Percentiles rank a stretch among this genome's conserved stretches.
Evolutionary conservation across 2,797 vertebrate genomes (phyloP).

Genomic region (Danio kyathit): DNA sequence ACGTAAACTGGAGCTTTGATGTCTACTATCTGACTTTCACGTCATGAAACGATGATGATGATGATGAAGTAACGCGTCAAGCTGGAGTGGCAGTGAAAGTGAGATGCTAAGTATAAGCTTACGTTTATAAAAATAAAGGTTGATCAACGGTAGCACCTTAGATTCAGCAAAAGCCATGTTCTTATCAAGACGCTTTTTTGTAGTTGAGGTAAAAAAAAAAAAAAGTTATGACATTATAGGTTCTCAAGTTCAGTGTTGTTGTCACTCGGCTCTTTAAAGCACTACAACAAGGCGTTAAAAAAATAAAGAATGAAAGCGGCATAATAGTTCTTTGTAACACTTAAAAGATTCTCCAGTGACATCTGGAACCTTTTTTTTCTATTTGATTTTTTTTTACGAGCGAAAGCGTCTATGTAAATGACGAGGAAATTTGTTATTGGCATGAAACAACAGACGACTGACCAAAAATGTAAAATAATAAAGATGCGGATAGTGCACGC

Average conservation of each 20-base stretch:
- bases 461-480: constrained; percentile 5
- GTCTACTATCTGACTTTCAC: not conserved
- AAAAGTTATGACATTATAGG: not conserved
- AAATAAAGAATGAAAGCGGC: not conserved
- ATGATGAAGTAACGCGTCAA: constrained; percentile 34
- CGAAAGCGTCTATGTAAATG: constrained; percentile 7
- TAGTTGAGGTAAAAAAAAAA: not conserved
- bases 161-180: not conserved
- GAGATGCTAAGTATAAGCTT: constrained; percentile 19
- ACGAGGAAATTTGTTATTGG: not conserved
- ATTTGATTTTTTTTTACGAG: not conserved
- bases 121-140: constrained; percentile 28
- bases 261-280: constrained; percentile 1
- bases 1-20: constrained; percentile 12
- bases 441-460: constrained; percentile 18
- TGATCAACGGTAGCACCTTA: not conserved
- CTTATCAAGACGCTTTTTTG: not conserved
- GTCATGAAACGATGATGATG: constrained; percentile 37
- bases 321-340: not conserved
- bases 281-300: not conserved
- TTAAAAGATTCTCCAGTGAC: not conserved
- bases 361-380: not conserved
- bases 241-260: not conserved
- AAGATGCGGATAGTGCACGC: constrained; percentile 18
- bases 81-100: constrained; percentile 25